Evolutionary conservation across 2,113 vertebrate species (phyloP).

Genomic region (Lynx canadensis): DNA sequence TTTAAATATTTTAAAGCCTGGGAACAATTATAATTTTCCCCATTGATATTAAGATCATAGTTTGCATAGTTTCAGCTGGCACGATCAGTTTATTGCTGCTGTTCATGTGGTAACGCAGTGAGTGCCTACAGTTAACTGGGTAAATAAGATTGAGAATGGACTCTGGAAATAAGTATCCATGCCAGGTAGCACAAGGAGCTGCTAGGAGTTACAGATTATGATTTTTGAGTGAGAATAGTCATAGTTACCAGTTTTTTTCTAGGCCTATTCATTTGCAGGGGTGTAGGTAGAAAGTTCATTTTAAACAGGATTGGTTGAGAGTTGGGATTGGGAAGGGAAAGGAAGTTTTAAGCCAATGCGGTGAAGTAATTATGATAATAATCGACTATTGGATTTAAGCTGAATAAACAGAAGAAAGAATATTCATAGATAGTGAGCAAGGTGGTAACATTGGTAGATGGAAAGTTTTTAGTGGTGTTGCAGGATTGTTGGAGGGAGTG

Average conservation of each 20-base stretch:
- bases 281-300: not conserved
- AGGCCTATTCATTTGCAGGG: not conserved
- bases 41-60: not conserved
- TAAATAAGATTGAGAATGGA: not conserved
- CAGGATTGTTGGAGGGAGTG: not conserved
- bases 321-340: not conserved
- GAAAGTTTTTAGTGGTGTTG: not conserved
- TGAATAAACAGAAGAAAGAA: conserved; percentile 5
- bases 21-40: not conserved
- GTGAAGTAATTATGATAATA: not conserved
- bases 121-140: not conserved
- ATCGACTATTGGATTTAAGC: not conserved
- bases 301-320: conserved; percentile 34
- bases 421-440: not conserved
- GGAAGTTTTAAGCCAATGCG: not conserved
- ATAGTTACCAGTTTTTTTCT: not conserved
- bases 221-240: conserved; percentile 28
- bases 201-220: not conserved
- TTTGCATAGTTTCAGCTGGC: not conserved
- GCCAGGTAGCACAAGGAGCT: not conserved
- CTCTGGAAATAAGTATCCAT: not conserved
- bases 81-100: not conserved
- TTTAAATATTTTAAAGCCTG: not conserved
- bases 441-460: not conserved
- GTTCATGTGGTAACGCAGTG: not conserved